Evolutionary conservation across 2,113 vertebrate species (phyloP), one percentile per base, ranked within the genome.

Genomic region (Chaenocephalus aceratus): DNA sequence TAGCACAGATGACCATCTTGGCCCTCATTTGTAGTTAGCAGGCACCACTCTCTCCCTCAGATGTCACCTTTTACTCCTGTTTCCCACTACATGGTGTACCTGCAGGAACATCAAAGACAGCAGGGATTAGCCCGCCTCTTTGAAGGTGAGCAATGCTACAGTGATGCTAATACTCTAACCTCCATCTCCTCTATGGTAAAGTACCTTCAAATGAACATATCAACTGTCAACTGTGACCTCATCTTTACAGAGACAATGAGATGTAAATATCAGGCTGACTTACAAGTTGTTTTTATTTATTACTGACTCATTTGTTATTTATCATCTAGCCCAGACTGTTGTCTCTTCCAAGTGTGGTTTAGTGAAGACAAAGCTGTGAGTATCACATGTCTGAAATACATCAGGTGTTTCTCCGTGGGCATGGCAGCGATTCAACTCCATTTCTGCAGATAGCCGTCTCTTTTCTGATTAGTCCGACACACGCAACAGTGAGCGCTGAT

Each of bases 31-130:
- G 82, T 82, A 71, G 77, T 83, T 79, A 71, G 57, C 77, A 74
- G 49, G 58, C 72, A 58, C 75, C 61, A 48, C 18, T 62, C 21
- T 71, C 60, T 75, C 74, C 64, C 77, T 67, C 61, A 67, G 66
- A 62, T 59, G 9, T 46, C 78, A 79, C 64, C 21, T 80, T 77
- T 77, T 30, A 53, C 76, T 78, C 44, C 79, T 21, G n/a, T 80
- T 57, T 75, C 58, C 67, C 57, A 44, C 53, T 56, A 70, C 78
- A 67, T 6, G 12, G 52, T 68, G 75, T 71, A 79, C 72, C 86
- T 77, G 81, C 72, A 76, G 45, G 45, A 56, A 63, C 85, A 87
- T 89, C 85, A 91, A 89, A 85, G 79, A 65, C 51, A 52, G 54
- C 51, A 60, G 77, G 85, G 84, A 73, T 88, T 83, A 90, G 70